Conservation (phyloP, 2,888 invertebrate genomes). For the Lasioglossum morio region DNA sequence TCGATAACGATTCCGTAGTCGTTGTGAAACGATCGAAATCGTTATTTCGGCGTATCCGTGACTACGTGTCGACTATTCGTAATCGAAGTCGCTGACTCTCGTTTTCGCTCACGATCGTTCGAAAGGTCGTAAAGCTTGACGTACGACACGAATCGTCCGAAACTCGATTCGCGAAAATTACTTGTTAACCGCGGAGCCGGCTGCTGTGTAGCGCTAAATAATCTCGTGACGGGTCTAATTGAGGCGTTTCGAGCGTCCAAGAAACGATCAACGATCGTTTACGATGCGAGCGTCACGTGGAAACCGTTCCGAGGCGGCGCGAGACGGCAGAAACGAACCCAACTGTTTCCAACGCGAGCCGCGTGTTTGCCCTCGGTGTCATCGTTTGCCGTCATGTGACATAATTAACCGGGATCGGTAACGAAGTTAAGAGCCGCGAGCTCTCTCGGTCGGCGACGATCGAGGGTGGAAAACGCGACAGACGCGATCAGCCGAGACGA, state of each 20-base stretch:
- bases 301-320: not conserved
- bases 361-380: conserved; percentile 15
- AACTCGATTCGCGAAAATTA: not conserved
- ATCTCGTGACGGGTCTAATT: conserved; percentile 5
- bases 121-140: not conserved
- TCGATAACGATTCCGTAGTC: no score
- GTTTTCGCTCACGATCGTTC: not conserved
- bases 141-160: not conserved
- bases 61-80: not conserved
- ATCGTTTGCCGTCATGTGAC: conserved; percentile 40
- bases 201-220: not conserved
- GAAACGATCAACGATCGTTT: conserved; percentile 16
- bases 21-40: no score
- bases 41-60: not conserved
- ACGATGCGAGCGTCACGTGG: conserved; percentile 8
- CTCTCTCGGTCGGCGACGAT: conserved; percentile 13
- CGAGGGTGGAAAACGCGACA: conserved; percentile 48
- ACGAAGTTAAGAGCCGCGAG: conserved; percentile 20
- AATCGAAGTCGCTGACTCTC: not conserved
- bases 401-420: conserved; percentile 30
- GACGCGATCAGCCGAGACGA: not conserved
- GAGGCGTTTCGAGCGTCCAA: conserved; percentile 12
- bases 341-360: conserved; percentile 17
- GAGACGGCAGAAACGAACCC: not conserved
- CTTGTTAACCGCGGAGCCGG: not conserved